phyloP scores from a whole-genome alignment of 1,140 invertebrate species.

The Cyrtorhinus lividipennis region DNA sequence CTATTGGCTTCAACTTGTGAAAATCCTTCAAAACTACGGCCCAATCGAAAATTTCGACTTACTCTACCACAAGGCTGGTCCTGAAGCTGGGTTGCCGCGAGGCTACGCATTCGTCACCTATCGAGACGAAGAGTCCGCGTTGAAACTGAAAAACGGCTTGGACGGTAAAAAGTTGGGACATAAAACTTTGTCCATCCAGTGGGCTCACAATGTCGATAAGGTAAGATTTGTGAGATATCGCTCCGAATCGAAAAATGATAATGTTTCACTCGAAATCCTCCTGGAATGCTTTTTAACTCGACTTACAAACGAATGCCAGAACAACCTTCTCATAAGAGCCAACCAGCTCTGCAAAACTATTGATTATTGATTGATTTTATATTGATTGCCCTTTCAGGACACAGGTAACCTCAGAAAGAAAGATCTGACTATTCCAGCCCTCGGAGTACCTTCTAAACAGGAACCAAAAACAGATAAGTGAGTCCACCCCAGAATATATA shows the following conservation, averaged over 20 bases:
- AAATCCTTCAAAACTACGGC: conserved; percentile 86
- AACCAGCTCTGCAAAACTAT: too few species aligned
- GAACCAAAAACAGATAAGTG: neutral
- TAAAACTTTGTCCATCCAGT: conserved; percentile 62
- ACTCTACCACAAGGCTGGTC: conserved; percentile 78
- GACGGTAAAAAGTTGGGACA: conserved; percentile 58
- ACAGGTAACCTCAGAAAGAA: too few species aligned
- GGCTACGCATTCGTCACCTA: conserved; percentile 92
- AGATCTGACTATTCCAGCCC: too few species aligned
- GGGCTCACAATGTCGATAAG: conserved; percentile 59
- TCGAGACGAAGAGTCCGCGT: conserved; percentile 46
- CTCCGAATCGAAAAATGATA: too few species aligned
- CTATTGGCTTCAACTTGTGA: conserved; percentile 83
- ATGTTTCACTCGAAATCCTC: conserved; percentile 17
- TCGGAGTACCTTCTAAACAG: too few species aligned
- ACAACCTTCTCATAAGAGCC: too few species aligned
- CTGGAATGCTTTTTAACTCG: too few species aligned
- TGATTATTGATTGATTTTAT: too few species aligned
- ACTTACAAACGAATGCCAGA: too few species aligned
- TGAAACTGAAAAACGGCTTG: conserved; percentile 47
- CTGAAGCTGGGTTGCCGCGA: conserved; percentile 68
- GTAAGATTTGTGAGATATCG: too few species aligned
- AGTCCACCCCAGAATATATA: too few species aligned
- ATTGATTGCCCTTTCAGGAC: too few species aligned
- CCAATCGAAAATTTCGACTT: conserved; percentile 85